Conservation (phyloP, 2,797 vertebrate genomes). For the Pangasius krempfi region DNA sequence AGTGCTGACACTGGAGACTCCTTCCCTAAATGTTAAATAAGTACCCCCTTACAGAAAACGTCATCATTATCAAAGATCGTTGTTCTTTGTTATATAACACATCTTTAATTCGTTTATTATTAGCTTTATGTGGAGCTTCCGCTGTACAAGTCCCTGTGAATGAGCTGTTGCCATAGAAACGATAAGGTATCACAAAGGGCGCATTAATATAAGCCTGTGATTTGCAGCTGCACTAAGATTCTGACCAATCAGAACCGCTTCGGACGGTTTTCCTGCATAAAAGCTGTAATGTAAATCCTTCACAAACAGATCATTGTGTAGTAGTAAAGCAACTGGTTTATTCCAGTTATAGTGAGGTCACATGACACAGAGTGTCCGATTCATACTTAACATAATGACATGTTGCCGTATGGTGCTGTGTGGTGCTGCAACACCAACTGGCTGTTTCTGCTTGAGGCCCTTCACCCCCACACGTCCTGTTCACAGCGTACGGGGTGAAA, state of each 20-base stretch:
- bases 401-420: background rate
- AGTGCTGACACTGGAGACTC: background rate
- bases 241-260: background rate
- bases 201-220: background rate
- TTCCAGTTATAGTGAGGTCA: background rate
- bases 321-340: constrained; percentile 2
- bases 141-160: no score
- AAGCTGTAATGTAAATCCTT: background rate
- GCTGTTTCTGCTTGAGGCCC: background rate
- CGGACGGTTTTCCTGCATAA: background rate
- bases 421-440: constrained; percentile 2
- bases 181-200: background rate
- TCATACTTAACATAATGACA: background rate
- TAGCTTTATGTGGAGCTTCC: background rate
- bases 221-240: background rate
- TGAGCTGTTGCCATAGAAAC: background rate
- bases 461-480: constrained; percentile 23
- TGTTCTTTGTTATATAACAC: background rate
- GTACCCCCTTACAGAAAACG: background rate
- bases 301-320: background rate
- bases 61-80: background rate
- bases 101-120: background rate
- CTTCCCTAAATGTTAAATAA: background rate
- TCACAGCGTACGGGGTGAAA: constrained; percentile 39
- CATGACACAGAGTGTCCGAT: background rate